These are phyloP conservation scores for Orbicella faveolata DNA, from an alignment of 64 coral and sea anemone species.

Conservation along the genomic window DNA sequence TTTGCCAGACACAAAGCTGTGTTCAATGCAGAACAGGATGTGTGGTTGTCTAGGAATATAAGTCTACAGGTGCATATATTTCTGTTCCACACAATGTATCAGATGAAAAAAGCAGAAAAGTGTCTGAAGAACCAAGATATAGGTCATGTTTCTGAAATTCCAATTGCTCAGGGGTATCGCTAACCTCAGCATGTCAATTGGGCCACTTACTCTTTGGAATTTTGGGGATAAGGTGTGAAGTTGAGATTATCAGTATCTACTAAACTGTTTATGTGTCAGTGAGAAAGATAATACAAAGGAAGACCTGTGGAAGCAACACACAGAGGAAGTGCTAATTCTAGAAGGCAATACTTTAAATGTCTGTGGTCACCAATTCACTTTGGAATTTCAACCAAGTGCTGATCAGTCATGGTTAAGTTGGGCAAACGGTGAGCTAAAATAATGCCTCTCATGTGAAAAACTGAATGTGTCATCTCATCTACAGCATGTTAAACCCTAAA, in stretches of 20 bases:
- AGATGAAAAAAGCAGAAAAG: slow-evolving; percentile 19
- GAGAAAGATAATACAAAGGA: slow-evolving; percentile 6
- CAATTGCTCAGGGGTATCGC: slow-evolving; percentile 31
- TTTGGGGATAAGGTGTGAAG: slow-evolving; percentile 22
- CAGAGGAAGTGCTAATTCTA: not conserved
- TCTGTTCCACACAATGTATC: not conserved
- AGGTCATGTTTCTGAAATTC: slow-evolving; percentile 9
- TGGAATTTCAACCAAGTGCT: slow-evolving; percentile 43
- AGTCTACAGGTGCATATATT: not conserved
- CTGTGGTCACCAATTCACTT: not conserved
- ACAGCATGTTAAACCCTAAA: too few relatives aligned
- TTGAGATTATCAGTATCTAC: slow-evolving; percentile 24
- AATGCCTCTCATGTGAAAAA: too few relatives aligned
- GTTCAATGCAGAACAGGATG: not conserved
- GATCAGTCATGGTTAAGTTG: slow-evolving; percentile 52
- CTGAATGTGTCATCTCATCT: too few relatives aligned
- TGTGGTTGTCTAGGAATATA: slow-evolving; percentile 2
- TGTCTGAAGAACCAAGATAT: slow-evolving; percentile 29
- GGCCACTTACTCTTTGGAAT: slow-evolving; percentile 35
- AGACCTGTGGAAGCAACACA: slow-evolving; percentile 23
- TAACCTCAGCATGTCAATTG: slow-evolving; percentile 29
- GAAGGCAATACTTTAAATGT: slow-evolving; percentile 10
- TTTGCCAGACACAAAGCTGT: slow-evolving; percentile 42
- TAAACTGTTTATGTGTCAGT: slow-evolving; percentile 22
- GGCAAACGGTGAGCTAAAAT: slow-evolving; percentile 36